Percentiles rank a stretch among this genome's conserved stretches.
Conservation (phyloP, 2,113 vertebrate species). For the Rhinopomastus cyanomelas region DNA sequence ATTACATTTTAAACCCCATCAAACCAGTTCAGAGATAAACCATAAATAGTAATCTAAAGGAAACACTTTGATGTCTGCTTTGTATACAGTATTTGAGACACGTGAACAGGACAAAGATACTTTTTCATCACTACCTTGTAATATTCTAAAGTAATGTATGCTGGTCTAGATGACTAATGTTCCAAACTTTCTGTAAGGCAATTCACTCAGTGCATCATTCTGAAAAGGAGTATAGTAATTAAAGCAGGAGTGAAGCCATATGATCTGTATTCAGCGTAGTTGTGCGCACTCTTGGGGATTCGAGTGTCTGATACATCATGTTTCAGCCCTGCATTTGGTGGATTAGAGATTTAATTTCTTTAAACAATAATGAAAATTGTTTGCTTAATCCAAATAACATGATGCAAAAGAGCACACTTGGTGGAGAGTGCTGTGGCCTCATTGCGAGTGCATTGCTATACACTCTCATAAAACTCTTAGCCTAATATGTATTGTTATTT, state of each 20-base stretch:
- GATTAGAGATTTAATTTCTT: slow-evolving; percentile 31
- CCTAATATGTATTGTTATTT: background rate
- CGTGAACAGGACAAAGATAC: slow-evolving; percentile 36
- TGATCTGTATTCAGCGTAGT: background rate
- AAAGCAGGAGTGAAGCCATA: slow-evolving; percentile 20
- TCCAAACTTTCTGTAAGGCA: background rate
- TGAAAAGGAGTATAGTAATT: background rate
- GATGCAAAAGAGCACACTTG: background rate
- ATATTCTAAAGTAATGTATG: slow-evolving; percentile 35
- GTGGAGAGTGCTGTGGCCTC: background rate
- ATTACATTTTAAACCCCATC: slow-evolving; percentile 24
- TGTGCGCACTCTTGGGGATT: background rate
- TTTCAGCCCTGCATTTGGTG: slow-evolving; percentile 24
- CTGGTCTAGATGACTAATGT: slow-evolving; percentile 35
- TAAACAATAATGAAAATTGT: slow-evolving; percentile 36
- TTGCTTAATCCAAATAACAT: slow-evolving; percentile 30
- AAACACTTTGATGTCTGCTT: slow-evolving; percentile 60
- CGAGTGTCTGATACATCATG: background rate
- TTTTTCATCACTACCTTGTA: slow-evolving; percentile 43
- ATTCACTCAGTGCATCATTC: background rate
- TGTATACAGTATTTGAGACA: slow-evolving; percentile 28
- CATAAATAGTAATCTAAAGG: slow-evolving; percentile 51
- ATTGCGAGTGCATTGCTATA: background rate
- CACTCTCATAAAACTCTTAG: background rate
- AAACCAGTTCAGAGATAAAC: slow-evolving; percentile 58